These are phyloP conservation scores for Adineta ricciae DNA, from an alignment of 2,888 invertebrate species.

Conservation along the genomic window DNA sequence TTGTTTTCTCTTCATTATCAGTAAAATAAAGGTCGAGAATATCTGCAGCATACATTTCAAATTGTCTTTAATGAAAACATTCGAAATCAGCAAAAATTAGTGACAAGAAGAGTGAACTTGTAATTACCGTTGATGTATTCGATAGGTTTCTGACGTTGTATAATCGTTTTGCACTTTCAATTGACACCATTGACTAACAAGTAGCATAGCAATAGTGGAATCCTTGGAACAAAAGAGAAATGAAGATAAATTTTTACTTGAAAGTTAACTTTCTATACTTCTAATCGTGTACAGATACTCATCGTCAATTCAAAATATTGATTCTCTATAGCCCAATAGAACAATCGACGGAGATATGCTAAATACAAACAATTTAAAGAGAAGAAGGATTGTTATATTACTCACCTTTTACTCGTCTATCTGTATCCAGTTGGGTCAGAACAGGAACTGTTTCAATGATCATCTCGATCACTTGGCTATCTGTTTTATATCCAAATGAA, in stretches of 20 bases:
- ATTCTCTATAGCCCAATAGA: not conserved
- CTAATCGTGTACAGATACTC: not conserved
- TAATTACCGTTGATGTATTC: not conserved
- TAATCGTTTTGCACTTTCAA: not conserved
- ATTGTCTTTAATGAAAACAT: not conserved
- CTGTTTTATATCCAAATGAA: not conserved
- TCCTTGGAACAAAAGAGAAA: not conserved
- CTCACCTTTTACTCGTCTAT: not conserved
- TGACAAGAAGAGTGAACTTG: not conserved
- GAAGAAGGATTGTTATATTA: too few species aligned
- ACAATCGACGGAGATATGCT: not conserved
- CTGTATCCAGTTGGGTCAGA: not conserved
- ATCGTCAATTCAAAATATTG: not conserved
- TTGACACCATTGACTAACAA: conserved; percentile 1
- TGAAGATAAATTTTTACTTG: not conserved
- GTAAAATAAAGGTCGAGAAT: not conserved
- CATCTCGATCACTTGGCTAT: not conserved
- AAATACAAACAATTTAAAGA: too few species aligned
- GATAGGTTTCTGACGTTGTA: not conserved
- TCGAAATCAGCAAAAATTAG: too few species aligned
- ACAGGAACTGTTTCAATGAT: not conserved
- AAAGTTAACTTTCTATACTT: not conserved
- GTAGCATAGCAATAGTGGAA: not conserved
- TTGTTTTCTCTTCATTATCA: not conserved
- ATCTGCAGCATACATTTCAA: not conserved